phyloP scores from a whole-genome alignment of 2,888 invertebrate genomes.

The Ferdinandea cuprea region DNA sequence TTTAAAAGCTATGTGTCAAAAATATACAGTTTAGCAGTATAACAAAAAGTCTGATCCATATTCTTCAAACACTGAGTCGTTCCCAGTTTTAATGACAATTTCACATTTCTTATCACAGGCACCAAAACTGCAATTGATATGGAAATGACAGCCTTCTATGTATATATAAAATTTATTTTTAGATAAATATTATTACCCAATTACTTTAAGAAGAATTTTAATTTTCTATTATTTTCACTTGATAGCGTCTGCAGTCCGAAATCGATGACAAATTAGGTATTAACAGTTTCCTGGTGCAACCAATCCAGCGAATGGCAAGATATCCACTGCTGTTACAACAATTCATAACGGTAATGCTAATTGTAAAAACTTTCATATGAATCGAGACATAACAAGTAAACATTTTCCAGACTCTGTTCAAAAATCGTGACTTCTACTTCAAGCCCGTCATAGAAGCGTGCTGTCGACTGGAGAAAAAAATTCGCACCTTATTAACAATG shows the following conservation, averaged over 20 bases:
- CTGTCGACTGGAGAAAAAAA: slow-evolving; percentile 81
- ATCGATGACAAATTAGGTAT: slow-evolving; percentile 82
- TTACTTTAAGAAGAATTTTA: no score
- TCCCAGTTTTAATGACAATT: no score
- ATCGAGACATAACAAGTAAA: neutral
- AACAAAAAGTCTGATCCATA: no score
- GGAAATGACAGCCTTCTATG: no score
- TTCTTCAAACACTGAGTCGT: no score
- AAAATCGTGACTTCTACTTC: slow-evolving; percentile 80
- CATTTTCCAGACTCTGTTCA: slow-evolving; percentile 79
- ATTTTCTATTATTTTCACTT: slow-evolving; percentile 10
- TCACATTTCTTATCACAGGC: no score
- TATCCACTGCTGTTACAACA: slow-evolving; percentile 81
- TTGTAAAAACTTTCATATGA: neutral
- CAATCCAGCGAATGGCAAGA: slow-evolving; percentile 82
- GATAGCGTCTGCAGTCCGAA: slow-evolving; percentile 80
- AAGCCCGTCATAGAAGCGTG: slow-evolving; percentile 82
- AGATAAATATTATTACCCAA: no score
- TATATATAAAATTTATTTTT: no score
- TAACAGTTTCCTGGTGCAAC: slow-evolving; percentile 82
- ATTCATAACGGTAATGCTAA: slow-evolving; percentile 80
- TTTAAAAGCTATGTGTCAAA: no score
- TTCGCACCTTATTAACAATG: slow-evolving; percentile 80
- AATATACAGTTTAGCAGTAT: no score
- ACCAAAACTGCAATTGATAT: no score